phyloP scores from a whole-genome alignment of 2,113 vertebrate genomes.

The Rhea americana region DNA sequence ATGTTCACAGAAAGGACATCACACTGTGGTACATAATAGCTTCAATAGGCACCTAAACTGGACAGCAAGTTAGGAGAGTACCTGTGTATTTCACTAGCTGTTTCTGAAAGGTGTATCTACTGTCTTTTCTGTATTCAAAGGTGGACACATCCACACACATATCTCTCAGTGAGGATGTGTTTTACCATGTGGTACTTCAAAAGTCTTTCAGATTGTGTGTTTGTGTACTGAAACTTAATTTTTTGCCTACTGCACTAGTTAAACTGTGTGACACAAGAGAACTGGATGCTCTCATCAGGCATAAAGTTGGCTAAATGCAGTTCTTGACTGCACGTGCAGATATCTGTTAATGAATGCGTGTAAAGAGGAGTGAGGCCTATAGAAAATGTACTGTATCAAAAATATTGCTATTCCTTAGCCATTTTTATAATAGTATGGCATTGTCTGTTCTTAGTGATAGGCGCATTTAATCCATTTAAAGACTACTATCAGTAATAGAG shows the following conservation, averaged over 20 bases:
- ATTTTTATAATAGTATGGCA: not conserved
- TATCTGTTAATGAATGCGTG: not conserved
- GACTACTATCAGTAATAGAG: no score
- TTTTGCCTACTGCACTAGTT: not conserved
- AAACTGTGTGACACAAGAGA: not conserved
- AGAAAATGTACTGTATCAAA: not conserved
- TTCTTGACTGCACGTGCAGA: not conserved
- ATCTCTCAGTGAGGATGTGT: not conserved
- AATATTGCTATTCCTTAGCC: not conserved
- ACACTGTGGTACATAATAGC: fast-evolving
- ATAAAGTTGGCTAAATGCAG: not conserved
- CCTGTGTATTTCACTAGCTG: not conserved
- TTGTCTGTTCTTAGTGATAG: not conserved
- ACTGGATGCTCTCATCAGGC: not conserved
- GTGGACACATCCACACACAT: not conserved
- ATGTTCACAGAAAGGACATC: not conserved
- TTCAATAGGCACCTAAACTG: not conserved
- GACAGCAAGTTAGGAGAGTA: not conserved
- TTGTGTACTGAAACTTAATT: not conserved
- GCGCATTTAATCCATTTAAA: not conserved
- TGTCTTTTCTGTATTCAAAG: not conserved
- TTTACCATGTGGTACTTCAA: not conserved
- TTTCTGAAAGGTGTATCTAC: not conserved
- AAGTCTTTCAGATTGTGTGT: not conserved
- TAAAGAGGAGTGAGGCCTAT: not conserved